Base-by-base conservation (phyloP, 2,797 vertebrate genomes). In the Lutjanus campechanus region DNA sequence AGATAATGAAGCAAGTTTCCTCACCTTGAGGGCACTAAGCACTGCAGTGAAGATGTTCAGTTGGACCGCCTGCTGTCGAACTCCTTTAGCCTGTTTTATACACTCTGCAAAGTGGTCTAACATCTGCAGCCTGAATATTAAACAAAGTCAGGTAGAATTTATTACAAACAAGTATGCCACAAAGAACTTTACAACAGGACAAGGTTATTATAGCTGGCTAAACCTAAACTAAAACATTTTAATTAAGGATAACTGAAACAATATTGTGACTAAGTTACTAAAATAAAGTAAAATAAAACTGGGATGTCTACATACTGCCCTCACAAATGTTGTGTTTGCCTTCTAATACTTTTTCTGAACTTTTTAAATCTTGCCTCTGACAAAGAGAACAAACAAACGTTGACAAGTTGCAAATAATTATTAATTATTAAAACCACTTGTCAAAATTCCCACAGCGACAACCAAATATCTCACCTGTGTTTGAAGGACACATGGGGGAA, bases 61-160 rank as follows among this genome's bases (percentile, higher is more conserved):
- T 85, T 99, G 98, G 67, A 99, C 98, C 2, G 98, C 97, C 92
- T 99, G 98, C 90, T 99, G 98, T 56, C 98, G 96, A 86, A 99
- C 96, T 65, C 98, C 98, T 95, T 99, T 99, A 53, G 98, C 98
- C 92, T 99, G 98, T 89, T 99, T 99, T 82, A 99, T 97, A 86
- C 98, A 99, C 91, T 99, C 98, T 12, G 98, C 98, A 95, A 99
- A 99, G 92, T 99, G 98, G 93, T 99, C 98, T 82, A 99, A 94
- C 98, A 99, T 99, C 88, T 99, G 98, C 71, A 99, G 94, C 83
- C 98, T 99, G 77, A 54, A 92, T 76, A 17, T 80, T 1, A 85
- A 8, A 82, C 20, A 73, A 25, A 64, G 60, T 15, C 7, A 41
- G 22, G 7, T 7, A 17, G 0, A 50, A 72, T 25, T 2, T 11